Evolutionary conservation across 2,888 invertebrate genomes (phyloP).

Genomic region (Cheiracanthium punctorium): DNA sequence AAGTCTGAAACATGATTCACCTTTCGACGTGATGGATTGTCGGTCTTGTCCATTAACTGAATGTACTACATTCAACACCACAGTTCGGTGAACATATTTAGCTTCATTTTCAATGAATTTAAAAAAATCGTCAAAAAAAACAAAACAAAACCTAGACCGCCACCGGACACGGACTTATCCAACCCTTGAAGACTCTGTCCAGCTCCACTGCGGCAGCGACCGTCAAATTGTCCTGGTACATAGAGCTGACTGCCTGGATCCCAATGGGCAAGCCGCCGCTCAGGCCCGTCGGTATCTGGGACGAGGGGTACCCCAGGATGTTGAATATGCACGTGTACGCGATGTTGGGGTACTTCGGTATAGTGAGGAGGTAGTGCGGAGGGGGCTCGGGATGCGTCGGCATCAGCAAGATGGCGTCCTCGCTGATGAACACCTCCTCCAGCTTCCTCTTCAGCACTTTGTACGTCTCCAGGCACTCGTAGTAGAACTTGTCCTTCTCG

Average conservation of each 20-base stretch:
- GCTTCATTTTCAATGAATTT: too few relatives aligned
- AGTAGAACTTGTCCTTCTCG: constrained; percentile 24
- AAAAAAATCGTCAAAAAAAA: too few relatives aligned
- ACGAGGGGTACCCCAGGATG: constrained; percentile 89
- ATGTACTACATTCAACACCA: too few relatives aligned
- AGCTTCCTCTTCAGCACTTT: constrained; percentile 19
- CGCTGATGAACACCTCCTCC: constrained; percentile 83
- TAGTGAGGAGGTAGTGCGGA: constrained; percentile 45
- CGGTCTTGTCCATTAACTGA: too few relatives aligned
- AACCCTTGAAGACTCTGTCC: constrained; percentile 46
- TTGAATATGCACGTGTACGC: constrained; percentile 91
- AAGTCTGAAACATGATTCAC: too few relatives aligned
- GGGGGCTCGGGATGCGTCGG: constrained; percentile 52
- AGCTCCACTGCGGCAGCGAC: constrained; percentile 33
- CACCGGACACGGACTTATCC: constrained; percentile 40
- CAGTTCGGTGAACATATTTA: too few relatives aligned
- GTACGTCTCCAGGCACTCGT: constrained; percentile 30
- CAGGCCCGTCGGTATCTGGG: constrained; percentile 87
- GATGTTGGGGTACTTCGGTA: constrained; percentile 88
- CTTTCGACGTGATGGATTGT: too few relatives aligned
- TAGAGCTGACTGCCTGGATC: constrained; percentile 80
- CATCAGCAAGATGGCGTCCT: constrained; percentile 80
- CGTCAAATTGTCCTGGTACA: constrained; percentile 42
- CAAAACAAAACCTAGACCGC: neutral
- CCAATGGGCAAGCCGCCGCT: constrained; percentile 85